Base-by-base conservation (phyloP, 2,888 invertebrate species). In the Synanthedon tipuliformis region DNA sequence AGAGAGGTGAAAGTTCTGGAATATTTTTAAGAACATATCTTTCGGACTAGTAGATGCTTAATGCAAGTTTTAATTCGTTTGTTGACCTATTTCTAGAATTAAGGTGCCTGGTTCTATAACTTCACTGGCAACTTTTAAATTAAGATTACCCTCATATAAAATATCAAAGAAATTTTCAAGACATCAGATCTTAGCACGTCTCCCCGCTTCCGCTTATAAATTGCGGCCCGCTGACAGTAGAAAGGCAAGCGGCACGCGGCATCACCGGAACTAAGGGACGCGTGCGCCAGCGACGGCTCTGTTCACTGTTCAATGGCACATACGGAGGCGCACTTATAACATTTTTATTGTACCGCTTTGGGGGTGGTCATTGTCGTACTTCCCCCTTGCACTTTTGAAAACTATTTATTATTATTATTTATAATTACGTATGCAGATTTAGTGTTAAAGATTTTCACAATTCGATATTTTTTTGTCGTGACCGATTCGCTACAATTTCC, bases 251-350 rank as follows among this genome's bases (percentile, higher is more conserved):
- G 81, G 70, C 82, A 81, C 83, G 83, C 75, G 80, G 70, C 76
- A 61, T 55, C 66, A 63, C 81, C 84, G 82, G 84, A 83, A 71
- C 48, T 50, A 62, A 67, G 66, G 66, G 76, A 72, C 74, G 76
- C 49, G 49, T 49, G 49, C 49, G 16, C 23, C 8, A 45, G 45
- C 49, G 49, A 49, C 49, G 49, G 4, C 18, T 49, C 15, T 16
- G 12, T 49, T 16, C 15, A 49, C 13, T 49, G 49, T 72, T 82
- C 82, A 85, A 84, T 85, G 83, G 79, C 73, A 79, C 82, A 81
- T 79, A 78, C 75, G 84, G 80, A 80, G 86, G 85, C 86, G 68
- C 81, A 84, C 85, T 85, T 86, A 82, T 80, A 86, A 84, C 82
- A 82, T 85, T 85, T 83, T 81, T 84, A 83, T 83, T 84, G 81